Base-by-base conservation (phyloP, 2,888 invertebrate genomes). In the Philereme transversata region DNA sequence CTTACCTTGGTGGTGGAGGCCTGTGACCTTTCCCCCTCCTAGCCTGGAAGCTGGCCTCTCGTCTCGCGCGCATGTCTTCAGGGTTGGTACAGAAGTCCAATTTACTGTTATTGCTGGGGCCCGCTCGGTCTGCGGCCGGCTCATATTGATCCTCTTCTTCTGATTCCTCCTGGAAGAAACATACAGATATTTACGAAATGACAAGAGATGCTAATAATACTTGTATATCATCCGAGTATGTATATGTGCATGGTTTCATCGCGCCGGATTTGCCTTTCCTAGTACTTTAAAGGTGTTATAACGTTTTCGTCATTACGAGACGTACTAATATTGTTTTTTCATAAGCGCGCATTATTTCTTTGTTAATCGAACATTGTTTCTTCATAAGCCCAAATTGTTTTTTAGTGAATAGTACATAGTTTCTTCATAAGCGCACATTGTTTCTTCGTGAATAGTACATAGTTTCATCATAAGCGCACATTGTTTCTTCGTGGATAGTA, bases 41-140 rank as follows among this genome's bases (percentile, higher is more conserved):
- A 4, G 83, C 82, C n/a, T 78, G 82, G 59, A 84, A 85, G 60
- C 79, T 88, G 0, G 94, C 94, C 64, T 96, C 96, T 47, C 95
- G 92, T 55, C 95, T 90, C 11, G 95, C 96, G 38, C 97, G 93
- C 47, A 95, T 65, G 59, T 94, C 93, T 59, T 96, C 97, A 0
- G 97, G 97, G 88, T 97, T 96, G 74, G 94, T 94, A 83, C 95
- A 95, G 93, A 97, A 94, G 86, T 94, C 88, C 78, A 87, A 63
- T 54, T 72, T 77, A 60, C 50, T 79, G 45, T 72, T 72, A 36
- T 60, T 67, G 62, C 75, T 65, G 66, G 81, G 35, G n/a, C 51
- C 64, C 62, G n/a, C 74, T 75, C 56, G 70, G 77, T 64, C 75
- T 76, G 50, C 8, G 3, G 55, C 5, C 5, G 76, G 80, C 67